phyloP scores from a whole-genome alignment of 2,797 vertebrate genomes.

The Craterocephalus amniculus region DNA sequence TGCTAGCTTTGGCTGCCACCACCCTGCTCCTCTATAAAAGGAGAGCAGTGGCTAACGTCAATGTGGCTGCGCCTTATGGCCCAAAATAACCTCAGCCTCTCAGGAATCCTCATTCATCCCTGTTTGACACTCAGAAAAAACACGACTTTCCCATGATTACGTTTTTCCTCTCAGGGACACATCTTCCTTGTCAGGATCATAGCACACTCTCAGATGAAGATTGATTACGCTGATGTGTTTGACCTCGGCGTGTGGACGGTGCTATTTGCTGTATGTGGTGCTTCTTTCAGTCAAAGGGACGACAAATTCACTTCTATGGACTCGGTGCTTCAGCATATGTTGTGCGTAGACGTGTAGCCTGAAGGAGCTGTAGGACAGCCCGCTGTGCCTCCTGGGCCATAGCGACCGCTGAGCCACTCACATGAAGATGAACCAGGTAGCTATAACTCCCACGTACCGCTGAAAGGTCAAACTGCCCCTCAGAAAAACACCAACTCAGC shows the following conservation, averaged over 20 bases:
- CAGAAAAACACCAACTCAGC: not conserved
- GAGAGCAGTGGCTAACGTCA: constrained; percentile 52
- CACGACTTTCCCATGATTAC: constrained; percentile 39
- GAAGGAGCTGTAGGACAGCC: no score
- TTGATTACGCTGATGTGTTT: constrained; percentile 36
- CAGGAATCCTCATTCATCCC: constrained; percentile 57
- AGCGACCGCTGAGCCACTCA: not conserved
- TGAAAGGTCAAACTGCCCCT: not conserved
- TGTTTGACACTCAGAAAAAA: constrained; percentile 51
- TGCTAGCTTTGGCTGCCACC: constrained; percentile 60
- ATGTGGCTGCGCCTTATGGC: constrained; percentile 54
- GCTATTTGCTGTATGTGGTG: not conserved
- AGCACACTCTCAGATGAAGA: constrained; percentile 17
- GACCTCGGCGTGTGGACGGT: not conserved
- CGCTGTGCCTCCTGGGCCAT: not conserved
- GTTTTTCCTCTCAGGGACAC: constrained; percentile 29
- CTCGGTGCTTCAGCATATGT: not conserved
- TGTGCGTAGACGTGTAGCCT: no score
- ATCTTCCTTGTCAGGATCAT: constrained; percentile 20
- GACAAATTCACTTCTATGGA: not conserved
- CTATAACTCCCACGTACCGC: not conserved
- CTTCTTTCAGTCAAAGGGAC: not conserved
- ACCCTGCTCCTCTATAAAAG: constrained; percentile 50
- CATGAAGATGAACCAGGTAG: no score
- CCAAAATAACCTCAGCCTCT: constrained; percentile 68